These are phyloP conservation scores for Drosophila sordidula DNA, from an alignment of 2,888 invertebrate genomes.

Conservation along the genomic window DNA sequence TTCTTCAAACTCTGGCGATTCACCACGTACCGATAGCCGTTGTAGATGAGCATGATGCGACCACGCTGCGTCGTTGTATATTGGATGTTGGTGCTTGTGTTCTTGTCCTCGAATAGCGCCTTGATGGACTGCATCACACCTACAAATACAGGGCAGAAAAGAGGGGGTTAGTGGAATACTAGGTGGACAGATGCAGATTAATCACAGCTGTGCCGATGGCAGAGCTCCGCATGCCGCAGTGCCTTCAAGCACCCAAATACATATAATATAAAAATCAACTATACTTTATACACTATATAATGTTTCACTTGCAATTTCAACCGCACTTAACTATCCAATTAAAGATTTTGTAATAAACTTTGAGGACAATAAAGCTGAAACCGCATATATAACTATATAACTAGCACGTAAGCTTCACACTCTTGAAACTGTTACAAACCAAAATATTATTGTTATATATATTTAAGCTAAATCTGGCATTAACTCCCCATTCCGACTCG, in stretches of 20 bases:
- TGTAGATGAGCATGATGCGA: conserved; percentile 84
- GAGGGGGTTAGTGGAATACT: neutral
- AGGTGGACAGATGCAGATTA: neutral
- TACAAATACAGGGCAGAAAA: conserved; percentile 22
- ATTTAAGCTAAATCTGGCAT: neutral
- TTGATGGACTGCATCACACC: conserved; percentile 72
- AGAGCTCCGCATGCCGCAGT: neutral
- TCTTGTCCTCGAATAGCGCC: conserved; percentile 81
- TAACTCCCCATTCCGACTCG: neutral
- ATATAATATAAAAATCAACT: conserved; percentile 6
- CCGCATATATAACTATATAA: conserved; percentile 25
- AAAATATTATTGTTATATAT: neutral
- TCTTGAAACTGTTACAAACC: neutral
- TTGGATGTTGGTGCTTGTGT: conserved; percentile 80
- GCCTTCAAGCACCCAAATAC: conserved; percentile 23
- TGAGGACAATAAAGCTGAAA: conserved; percentile 57
- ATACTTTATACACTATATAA: conserved; percentile 29
- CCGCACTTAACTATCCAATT: conserved; percentile 8
- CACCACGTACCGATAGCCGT: conserved; percentile 85
- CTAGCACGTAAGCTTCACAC: conserved; percentile 53
- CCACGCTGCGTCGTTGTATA: conserved; percentile 85
- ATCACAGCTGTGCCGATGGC: too few species aligned
- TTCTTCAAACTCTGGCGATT: conserved; percentile 85
- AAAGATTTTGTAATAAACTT: conserved; percentile 49
- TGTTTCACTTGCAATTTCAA: conserved; percentile 30